Evolutionary conservation across 2,113 vertebrate species (phyloP), one percentile per base, ranked within the genome.

Genomic region (Entomyzon cyanotis): DNA sequence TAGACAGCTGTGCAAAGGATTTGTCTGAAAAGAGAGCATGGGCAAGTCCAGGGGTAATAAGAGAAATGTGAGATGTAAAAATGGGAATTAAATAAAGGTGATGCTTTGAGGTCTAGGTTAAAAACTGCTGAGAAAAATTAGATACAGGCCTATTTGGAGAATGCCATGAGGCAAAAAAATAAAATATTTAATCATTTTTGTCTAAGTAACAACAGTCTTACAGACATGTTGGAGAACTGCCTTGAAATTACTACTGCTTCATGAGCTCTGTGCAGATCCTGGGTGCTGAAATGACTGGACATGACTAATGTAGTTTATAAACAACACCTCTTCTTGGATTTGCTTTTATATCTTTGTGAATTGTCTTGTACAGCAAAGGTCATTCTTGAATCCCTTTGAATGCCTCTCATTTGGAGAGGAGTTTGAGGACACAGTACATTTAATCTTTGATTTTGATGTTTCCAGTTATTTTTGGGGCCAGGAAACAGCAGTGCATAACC

Each of bases 401-500:
- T 70, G 39, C 31, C 60, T 94, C 94, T 79, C 15, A 6, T 71
- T 93, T 41, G 24, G 30, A 85, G 70, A 84, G 52, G 65, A 95
- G 59, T 79, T 50, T 76, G 87, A 95, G 65, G 31, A 56, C 81
- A 53, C 42, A 56, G 22, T 60, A 44, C 46, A 47, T 84, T 92
- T 90, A 87, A 60, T 94, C 92, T 91, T 73, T 92, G 64, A 58
- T 73, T 64, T 87, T 68, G 25, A 75, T 65, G 39, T 78, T 94
- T 94, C 55, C 46, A 78, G 87, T 81, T 94, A 64, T 79, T 95
- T 96, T 94, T 83, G 85, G 89, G 93, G 53, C 35, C 89, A 63
- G 82, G 75, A 84, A 81, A 64, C 58, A 90, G 63, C 21, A 58
- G 89, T 83, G 60, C 33, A 46, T 93, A 87, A 95, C 91, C 59